phyloP scores from a whole-genome alignment of 1,140 invertebrate species.

The Limonius californicus region DNA sequence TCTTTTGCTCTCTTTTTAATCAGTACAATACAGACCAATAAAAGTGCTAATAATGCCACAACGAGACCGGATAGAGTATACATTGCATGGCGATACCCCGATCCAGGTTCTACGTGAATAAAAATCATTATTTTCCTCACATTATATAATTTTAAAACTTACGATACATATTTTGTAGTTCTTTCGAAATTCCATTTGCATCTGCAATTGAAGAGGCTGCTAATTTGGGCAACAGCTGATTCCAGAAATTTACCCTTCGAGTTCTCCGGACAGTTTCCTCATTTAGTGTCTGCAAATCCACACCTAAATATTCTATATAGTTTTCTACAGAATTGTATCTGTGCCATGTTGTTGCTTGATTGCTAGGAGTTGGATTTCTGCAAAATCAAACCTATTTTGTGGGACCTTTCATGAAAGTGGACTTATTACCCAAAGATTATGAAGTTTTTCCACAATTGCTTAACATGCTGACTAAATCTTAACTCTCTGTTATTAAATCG shows the following conservation, averaged over 20 bases:
- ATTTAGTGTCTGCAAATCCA: conserved; percentile 16
- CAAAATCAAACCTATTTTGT: conserved; percentile 10
- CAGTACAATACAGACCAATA: conserved; percentile 49
- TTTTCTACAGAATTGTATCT: conserved; percentile 52
- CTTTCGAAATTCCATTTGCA: conserved; percentile 28
- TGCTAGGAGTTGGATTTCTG: conserved; percentile 52
- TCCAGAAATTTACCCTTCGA: conserved; percentile 37
- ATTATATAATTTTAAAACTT: conserved; percentile 4
- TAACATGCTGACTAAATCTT: conserved; percentile 53
- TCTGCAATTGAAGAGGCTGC: conserved; percentile 20
- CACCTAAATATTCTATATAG: conserved; percentile 48
- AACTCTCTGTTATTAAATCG: conserved; percentile 56
- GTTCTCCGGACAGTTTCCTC: conserved; percentile 22
- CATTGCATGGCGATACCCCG: conserved; percentile 45
- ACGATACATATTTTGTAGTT: conserved; percentile 38
- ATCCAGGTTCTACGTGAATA: background rate
- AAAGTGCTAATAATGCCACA: conserved; percentile 45
- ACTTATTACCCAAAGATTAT: conserved; percentile 56
- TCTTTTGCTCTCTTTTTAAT: conserved; percentile 46
- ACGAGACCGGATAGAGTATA: conserved; percentile 50
- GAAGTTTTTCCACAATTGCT: conserved; percentile 58
- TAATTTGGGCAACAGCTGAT: conserved; percentile 36
- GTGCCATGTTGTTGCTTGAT: conserved; percentile 53
- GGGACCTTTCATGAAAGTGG: no score
- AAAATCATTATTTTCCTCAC: no score